Conservation (phyloP, 1,140 invertebrate species). For the Oscheius sp. region DNA sequence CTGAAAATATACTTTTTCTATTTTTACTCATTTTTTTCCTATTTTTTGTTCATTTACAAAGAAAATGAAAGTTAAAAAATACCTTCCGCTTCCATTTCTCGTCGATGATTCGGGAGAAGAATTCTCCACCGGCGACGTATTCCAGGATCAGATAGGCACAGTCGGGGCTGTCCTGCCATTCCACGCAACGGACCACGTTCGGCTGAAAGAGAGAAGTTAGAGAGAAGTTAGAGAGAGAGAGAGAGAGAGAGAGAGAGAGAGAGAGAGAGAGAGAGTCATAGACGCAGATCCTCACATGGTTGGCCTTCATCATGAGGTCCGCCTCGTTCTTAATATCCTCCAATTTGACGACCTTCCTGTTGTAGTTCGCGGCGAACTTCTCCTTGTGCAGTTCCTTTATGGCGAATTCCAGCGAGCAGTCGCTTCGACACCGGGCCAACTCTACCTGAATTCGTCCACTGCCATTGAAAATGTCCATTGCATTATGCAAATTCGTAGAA, state of each 20-base stretch:
- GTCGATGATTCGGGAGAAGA: constrained; percentile 17
- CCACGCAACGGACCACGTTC: background rate
- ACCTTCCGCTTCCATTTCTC: background rate
- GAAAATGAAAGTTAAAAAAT: background rate
- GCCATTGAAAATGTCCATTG: background rate
- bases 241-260: too few species aligned
- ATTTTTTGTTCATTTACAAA: background rate
- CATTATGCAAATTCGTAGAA: background rate
- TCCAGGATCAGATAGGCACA: background rate
- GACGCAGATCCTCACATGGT: constrained; percentile 1
- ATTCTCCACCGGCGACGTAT: constrained; percentile 1
- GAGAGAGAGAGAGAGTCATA: too few species aligned
- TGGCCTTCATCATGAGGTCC: background rate
- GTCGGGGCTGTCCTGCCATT: background rate
- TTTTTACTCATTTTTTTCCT: background rate
- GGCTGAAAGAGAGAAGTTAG: background rate
- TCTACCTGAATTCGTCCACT: background rate
- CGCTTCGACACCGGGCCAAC: background rate
- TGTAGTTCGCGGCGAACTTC: background rate
- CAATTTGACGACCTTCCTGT: background rate
- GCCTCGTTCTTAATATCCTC: constrained; percentile 5
- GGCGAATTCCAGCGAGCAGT: background rate
- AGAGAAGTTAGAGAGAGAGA: too few species aligned
- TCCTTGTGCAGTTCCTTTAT: background rate
- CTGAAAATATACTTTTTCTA: background rate